Evolutionary conservation across 2,113 vertebrate species (phyloP).

Genomic region (Lota lota): DNA sequence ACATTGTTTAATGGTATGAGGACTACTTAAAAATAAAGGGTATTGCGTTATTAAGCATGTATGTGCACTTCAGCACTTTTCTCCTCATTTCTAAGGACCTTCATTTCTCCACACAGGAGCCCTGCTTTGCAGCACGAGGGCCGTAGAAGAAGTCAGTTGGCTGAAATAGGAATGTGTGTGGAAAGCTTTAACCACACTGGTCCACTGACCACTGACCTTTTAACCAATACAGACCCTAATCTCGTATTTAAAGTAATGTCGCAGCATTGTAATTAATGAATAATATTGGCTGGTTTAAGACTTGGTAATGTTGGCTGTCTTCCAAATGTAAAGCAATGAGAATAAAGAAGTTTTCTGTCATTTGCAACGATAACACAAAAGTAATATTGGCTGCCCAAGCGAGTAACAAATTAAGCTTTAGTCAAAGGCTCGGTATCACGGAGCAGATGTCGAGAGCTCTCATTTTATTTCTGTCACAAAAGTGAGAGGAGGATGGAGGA

Average conservation of each 20-base stretch:
- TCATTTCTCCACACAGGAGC: constrained; percentile 22
- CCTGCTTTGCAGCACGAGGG: constrained; percentile 11
- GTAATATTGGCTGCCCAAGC: neutral
- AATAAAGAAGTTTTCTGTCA: neutral
- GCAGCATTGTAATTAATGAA: neutral
- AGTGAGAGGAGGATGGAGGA: constrained; percentile 30
- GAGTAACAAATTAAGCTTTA: neutral
- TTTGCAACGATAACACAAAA: neutral
- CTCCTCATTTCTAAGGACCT: constrained; percentile 39
- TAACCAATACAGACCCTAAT: neutral
- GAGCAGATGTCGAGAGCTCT: constrained; percentile 50
- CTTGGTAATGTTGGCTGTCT: too few relatives aligned
- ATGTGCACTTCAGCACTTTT: constrained; percentile 2
- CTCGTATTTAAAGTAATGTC: constrained; percentile 3
- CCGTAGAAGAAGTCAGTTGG: neutral
- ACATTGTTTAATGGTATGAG: too few relatives aligned
- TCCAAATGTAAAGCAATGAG: neutral
- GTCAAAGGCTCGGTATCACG: neutral
- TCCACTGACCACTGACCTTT: neutral
- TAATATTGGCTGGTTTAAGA: neutral
- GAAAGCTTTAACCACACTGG: neutral
- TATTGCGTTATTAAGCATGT: too few relatives aligned
- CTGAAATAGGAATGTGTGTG: constrained; percentile 11
- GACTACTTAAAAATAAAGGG: too few relatives aligned
- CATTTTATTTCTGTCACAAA: constrained; percentile 45